These are phyloP conservation scores for Drosophila multiciliata DNA, from an alignment of 2,888 invertebrate species.

Conservation along the genomic window DNA sequence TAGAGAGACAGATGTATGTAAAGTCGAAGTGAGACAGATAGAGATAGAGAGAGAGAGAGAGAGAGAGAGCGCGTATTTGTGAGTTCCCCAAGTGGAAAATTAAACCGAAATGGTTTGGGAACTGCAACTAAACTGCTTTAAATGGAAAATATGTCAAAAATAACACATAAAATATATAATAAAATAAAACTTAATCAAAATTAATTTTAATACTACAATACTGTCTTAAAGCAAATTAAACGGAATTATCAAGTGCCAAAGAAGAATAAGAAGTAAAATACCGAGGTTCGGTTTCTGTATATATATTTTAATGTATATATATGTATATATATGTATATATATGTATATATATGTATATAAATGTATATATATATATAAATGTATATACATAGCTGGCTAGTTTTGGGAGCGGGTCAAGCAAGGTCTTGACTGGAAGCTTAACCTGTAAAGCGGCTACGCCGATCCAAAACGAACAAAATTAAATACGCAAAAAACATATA, in stretches of 20 bases:
- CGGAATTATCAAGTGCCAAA: conserved; percentile 10
- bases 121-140: conserved; percentile 20
- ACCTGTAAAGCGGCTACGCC: conserved; percentile 14
- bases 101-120: conserved; percentile 10
- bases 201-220: not conserved
- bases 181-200: conserved; percentile 1
- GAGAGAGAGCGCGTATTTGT: conserved; percentile 19
- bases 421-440: conserved; percentile 1
- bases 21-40: conserved; percentile 14
- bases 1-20: conserved; percentile 20
- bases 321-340: conserved; percentile 1
- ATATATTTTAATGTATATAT: conserved; percentile 4
- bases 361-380: conserved; percentile 3
- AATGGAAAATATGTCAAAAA: conserved; percentile 8
- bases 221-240: conserved; percentile 29
- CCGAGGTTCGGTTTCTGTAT: not conserved
- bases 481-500: conserved; percentile 25
- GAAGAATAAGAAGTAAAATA: not conserved
- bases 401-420: conserved; percentile 10
- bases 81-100: conserved; percentile 20
- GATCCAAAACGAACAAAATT: conserved; percentile 19
- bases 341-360: conserved; percentile 7
- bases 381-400: conserved; percentile 15
- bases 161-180: conserved; percentile 16
- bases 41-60: conserved; percentile 14